phyloP scores from a whole-genome alignment of 2,113 vertebrate genomes.

The Grallaria varia region DNA sequence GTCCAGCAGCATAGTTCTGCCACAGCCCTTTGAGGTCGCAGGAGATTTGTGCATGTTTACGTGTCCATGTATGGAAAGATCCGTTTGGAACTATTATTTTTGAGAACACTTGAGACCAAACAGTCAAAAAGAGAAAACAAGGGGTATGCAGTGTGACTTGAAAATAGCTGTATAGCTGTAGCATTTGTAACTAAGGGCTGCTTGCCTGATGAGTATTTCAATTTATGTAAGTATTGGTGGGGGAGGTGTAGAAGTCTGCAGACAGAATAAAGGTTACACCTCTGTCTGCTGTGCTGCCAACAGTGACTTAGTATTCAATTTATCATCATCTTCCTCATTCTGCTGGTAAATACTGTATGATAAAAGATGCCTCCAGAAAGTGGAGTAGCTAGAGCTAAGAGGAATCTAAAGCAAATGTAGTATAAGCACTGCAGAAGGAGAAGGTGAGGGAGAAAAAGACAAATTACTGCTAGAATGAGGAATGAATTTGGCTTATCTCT shows the following conservation, averaged over 20 bases:
- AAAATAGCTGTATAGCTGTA: background rate
- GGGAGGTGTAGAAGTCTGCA: background rate
- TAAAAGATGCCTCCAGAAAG: background rate
- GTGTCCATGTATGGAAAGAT: background rate
- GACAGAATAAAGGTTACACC: background rate
- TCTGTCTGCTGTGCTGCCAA: background rate
- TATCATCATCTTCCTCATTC: background rate
- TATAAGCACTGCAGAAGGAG: background rate
- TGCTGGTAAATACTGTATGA: background rate
- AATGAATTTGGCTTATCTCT: background rate
- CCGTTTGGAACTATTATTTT: background rate
- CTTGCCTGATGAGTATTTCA: background rate
- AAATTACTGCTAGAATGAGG: background rate
- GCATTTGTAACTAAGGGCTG: background rate
- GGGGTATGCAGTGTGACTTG: background rate
- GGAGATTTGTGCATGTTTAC: background rate
- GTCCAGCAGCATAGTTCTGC: background rate
- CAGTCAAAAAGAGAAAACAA: background rate
- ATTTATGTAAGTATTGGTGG: background rate
- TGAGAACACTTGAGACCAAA: background rate
- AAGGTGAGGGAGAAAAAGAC: background rate
- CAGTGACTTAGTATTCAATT: background rate
- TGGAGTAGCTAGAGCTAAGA: background rate
- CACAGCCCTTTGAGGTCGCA: background rate
- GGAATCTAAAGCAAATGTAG: background rate